Percentiles rank a stretch among this genome's conserved stretches.
Evolutionary conservation across 2,797 vertebrate genomes (phyloP).

Genomic region (Antrozous pallidus): DNA sequence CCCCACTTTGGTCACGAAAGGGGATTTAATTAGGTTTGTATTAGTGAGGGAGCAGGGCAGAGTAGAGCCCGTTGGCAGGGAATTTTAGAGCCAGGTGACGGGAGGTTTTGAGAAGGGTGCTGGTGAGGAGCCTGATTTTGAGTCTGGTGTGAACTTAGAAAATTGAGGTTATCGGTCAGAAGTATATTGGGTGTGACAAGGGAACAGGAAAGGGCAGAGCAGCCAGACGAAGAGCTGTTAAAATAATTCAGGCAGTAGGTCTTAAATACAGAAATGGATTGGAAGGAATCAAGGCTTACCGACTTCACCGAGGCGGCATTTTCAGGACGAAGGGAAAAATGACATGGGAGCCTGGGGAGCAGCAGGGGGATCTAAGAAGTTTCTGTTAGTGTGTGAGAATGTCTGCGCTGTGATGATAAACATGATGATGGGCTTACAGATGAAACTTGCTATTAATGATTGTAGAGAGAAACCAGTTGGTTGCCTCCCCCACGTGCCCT

Average conservation of each 20-base stretch:
- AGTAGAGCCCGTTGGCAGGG: neutral
- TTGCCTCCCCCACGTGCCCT: neutral
- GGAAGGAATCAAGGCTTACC: neutral
- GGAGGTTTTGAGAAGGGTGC: neutral
- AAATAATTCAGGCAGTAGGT: neutral
- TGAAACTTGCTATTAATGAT: neutral
- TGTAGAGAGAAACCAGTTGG: neutral
- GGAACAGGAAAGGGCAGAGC: neutral
- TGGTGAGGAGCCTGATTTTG: neutral
- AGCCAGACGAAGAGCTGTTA: neutral
- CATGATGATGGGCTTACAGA: neutral
- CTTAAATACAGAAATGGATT: neutral
- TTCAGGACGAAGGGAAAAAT: neutral
- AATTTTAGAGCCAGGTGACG: neutral
- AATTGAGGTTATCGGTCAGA: neutral
- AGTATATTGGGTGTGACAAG: neutral
- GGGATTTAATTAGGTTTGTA: neutral
- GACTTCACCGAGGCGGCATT: neutral
- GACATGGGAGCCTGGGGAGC: neutral
- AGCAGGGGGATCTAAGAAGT: neutral
- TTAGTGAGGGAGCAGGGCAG: neutral
- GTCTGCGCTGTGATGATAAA: neutral
- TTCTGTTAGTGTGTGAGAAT: neutral
- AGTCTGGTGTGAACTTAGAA: neutral
- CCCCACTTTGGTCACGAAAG: neutral